Base-by-base conservation (phyloP, 92 coral and sea anemone genomes). In the Parazoanthus darwini region DNA sequence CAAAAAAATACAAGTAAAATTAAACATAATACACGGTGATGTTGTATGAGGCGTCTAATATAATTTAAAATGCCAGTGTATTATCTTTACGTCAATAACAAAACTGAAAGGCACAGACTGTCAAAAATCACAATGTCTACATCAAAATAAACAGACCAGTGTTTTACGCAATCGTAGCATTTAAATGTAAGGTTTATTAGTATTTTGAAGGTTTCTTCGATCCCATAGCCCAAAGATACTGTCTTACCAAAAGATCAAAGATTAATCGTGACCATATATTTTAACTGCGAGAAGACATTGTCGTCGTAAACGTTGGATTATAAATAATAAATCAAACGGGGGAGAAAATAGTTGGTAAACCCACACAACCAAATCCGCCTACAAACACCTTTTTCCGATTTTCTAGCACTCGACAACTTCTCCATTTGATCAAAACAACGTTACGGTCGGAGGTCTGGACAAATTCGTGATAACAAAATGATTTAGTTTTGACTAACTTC, bases 281-380 rank as follows among this genome's bases (percentile, higher is more conserved):
- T 87, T 58, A 89, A 92, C 92, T 89, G 90, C 56, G 91, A 82
- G 66, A 92, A 92, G 91, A 95, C 93, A 92, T 90, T 95, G 87
- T 84, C 44, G 39, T 84, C 48, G 87, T 84, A 84, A 84, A 92
- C 90, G 82, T 77, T 87, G 91, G 84, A 79, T 89, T 95, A 95
- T 95, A 91, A 95, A 95, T 95, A 91, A 93, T 95, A 83, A 74
- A 95, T 95, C 91, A 74, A 93, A 79, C 85, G 85, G 89, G 82
- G 91, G 81, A 86, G 96, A 82, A 88, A 92, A 87, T 86, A 87
- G 80, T 89, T 92, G 92, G 84, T 92, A 89, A 92, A 89, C 13
- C 68, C 15, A 29, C 29, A 84, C 54, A 13, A 26, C 39, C 79
- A 84, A 84, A 72, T n/a, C 79, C 87, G 79, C 87, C 43, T 71